Conservation (phyloP, 2,888 invertebrate species). For the Steromphala cineraria region DNA sequence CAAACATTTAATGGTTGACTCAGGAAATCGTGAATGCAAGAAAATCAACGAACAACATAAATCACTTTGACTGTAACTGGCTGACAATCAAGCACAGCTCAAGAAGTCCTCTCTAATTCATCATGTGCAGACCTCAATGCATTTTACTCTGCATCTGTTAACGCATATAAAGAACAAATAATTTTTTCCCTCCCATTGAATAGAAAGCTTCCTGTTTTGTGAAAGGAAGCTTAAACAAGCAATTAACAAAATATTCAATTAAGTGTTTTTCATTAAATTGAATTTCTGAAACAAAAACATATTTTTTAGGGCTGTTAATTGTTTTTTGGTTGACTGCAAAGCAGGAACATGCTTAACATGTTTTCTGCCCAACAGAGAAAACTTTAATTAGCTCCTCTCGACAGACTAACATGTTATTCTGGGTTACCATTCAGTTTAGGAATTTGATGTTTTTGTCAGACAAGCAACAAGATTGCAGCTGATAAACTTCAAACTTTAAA, state of each 20-base stretch:
- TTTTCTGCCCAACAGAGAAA: background rate
- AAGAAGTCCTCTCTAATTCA: background rate
- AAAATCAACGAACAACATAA: background rate
- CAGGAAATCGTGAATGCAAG: background rate
- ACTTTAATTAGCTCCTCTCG: background rate
- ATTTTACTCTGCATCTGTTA: too few species aligned
- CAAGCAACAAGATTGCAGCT: background rate
- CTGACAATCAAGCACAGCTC: background rate
- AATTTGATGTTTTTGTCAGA: background rate
- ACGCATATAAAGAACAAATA: too few species aligned
- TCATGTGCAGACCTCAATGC: background rate
- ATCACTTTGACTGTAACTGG: background rate
- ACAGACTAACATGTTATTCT: background rate
- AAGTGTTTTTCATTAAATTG: too few species aligned
- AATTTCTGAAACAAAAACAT: background rate
- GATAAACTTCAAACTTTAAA: background rate
- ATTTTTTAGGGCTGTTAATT: background rate
- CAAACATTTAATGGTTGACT: background rate
- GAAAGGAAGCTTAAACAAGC: background rate
- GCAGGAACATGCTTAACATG: background rate
- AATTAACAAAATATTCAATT: background rate
- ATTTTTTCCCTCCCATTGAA: background rate
- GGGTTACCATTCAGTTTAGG: background rate
- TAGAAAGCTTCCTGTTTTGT: background rate
- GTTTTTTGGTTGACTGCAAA: background rate